These are phyloP conservation scores for Salvator merianae DNA, from an alignment of 2,113 vertebrate species.

Conservation along the genomic window DNA sequence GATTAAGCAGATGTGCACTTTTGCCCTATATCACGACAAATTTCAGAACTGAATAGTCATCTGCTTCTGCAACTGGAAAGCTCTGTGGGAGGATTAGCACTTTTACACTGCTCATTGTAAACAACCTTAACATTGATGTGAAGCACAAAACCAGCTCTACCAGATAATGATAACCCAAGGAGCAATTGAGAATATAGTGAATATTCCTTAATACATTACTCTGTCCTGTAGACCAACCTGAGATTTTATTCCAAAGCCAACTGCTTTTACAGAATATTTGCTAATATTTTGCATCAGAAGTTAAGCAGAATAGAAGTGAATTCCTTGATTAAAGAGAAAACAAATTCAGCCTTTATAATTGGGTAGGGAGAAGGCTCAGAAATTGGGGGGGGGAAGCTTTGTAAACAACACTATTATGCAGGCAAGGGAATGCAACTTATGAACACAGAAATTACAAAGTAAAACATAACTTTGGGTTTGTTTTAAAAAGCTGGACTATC, in stretches of 20 bases:
- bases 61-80: slow-evolving; percentile 46
- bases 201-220: background rate
- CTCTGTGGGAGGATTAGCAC: slow-evolving; percentile 54
- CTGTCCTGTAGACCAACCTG: background rate
- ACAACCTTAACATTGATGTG: slow-evolving; percentile 35
- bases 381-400: background rate
- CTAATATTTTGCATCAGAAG: background rate
- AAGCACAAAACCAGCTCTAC: slow-evolving; percentile 20
- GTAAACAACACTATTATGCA: slow-evolving; percentile 4
- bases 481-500: too few species aligned
- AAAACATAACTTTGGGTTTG: background rate
- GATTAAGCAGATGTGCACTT: slow-evolving; percentile 61
- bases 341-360: background rate
- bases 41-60: slow-evolving; percentile 57
- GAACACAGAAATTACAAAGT: slow-evolving; percentile 8
- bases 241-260: background rate
- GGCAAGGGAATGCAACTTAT: slow-evolving; percentile 23
- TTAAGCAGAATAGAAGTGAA: slow-evolving; percentile 13
- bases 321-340: background rate
- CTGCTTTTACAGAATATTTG: slow-evolving; percentile 16
- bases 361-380: background rate
- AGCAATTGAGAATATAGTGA: background rate
- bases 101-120: slow-evolving; percentile 44
- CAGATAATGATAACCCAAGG: background rate
- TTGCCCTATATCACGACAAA: slow-evolving; percentile 50